Evolutionary conservation across 1,140 invertebrate species (phyloP).

Genomic region (Drosophila orena): DNA sequence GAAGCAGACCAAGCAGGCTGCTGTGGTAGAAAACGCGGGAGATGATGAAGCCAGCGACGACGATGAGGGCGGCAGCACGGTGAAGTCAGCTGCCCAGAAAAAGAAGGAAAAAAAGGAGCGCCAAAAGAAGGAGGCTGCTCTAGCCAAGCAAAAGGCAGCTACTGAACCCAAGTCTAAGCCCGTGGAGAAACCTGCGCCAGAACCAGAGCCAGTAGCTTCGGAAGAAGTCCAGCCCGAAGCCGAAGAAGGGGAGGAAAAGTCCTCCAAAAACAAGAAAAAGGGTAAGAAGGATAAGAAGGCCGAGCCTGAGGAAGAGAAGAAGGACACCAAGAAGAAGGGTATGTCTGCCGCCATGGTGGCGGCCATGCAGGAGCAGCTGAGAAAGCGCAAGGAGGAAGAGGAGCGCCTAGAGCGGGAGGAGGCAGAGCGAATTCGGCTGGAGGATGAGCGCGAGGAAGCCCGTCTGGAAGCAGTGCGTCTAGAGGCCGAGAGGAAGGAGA

Average conservation of each 20-base stretch:
- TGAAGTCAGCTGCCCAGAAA: constrained; percentile 93
- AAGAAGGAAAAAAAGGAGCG: constrained; percentile 95
- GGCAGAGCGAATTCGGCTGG: constrained; percentile 90
- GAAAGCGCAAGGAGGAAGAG: constrained; percentile 95
- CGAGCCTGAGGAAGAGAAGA: constrained; percentile 86
- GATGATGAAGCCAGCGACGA: constrained; percentile 84
- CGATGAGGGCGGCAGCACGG: constrained; percentile 87
- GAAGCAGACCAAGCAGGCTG: constrained; percentile 83
- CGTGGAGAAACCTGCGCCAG: constrained; percentile 65
- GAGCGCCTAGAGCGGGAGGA: constrained; percentile 91
- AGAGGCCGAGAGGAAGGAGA: constrained; percentile 95
- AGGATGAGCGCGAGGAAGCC: constrained; percentile 90
- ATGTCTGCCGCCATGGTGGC: constrained; percentile 91
- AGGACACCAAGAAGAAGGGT: constrained; percentile 86
- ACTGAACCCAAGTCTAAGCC: constrained; percentile 85
- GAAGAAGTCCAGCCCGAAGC: constrained; percentile 84
- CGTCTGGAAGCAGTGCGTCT: constrained; percentile 91
- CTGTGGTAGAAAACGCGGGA: constrained; percentile 57
- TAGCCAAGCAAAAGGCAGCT: constrained; percentile 85
- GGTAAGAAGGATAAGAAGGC: constrained; percentile 86
- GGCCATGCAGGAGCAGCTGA: constrained; percentile 95
- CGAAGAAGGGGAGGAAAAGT: constrained; percentile 84
- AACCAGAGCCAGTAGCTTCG: constrained; percentile 83
- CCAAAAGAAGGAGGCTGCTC: constrained; percentile 89
- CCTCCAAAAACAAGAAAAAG: constrained; percentile 87